A percentile compares a stretch with the other conserved stretches of the same genome.
These are phyloP conservation scores for Clarias laeviceps DNA, from an alignment of 2,797 vertebrate genomes.

Conservation along the genomic window DNA sequence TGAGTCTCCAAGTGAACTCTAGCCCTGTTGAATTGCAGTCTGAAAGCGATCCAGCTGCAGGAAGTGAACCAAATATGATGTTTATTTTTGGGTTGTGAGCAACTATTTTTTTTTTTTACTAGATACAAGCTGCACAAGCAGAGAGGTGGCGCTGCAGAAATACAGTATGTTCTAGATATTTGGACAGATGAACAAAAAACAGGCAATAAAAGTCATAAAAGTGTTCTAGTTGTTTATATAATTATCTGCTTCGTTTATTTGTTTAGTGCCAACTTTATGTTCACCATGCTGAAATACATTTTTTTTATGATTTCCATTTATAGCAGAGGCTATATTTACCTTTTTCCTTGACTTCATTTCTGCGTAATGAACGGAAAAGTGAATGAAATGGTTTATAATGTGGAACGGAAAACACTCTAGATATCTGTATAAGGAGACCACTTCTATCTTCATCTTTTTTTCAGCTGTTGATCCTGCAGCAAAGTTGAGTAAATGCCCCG, in stretches of 20 bases:
- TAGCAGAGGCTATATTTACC: neutral
- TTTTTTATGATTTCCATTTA: neutral
- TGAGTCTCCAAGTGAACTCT: neutral
- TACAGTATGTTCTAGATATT: neutral
- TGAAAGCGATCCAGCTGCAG: neutral
- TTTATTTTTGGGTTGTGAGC: neutral
- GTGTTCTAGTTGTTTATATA: neutral
- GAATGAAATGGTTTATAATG: neutral
- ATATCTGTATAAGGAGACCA: neutral
- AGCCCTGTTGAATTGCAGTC: neutral
- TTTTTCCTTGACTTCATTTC: neutral
- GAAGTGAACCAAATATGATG: constrained; percentile 4
- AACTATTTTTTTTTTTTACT: neutral
- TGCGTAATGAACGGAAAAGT: neutral
- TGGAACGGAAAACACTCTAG: neutral
- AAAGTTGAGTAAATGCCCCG: constrained; percentile 14
- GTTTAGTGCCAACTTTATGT: neutral
- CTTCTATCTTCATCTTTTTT: neutral
- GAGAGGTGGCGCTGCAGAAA: neutral
- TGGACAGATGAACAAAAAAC: constrained; percentile 2
- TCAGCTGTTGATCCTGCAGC: constrained; percentile 5
- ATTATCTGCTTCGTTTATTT: neutral
- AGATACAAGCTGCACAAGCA: neutral
- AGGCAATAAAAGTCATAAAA: neutral
- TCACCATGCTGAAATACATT: neutral